phyloP scores from a whole-genome alignment of 2,888 invertebrate genomes.

The Pseudococcus viburni region DNA sequence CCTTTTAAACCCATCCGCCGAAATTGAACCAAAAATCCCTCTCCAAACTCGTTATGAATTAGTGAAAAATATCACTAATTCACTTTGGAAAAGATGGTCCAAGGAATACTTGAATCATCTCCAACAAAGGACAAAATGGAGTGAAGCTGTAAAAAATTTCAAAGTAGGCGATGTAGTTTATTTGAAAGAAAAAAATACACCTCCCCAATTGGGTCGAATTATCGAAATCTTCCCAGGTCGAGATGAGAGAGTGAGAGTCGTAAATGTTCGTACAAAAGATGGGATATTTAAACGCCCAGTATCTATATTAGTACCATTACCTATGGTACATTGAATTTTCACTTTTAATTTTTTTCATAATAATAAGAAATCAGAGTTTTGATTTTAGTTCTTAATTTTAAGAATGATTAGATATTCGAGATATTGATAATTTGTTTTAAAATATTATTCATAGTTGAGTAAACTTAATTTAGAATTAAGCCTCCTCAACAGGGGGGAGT shows the following conservation, averaged over 20 bases:
- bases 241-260: background rate
- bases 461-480: too few relatives aligned
- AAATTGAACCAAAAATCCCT: background rate
- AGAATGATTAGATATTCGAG: too few relatives aligned
- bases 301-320: background rate
- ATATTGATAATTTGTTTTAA: too few relatives aligned
- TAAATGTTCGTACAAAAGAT: background rate
- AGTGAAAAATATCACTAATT: background rate
- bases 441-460: too few relatives aligned
- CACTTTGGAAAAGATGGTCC: background rate
- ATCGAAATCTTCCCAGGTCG: background rate
- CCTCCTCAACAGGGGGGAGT: too few relatives aligned
- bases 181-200: background rate
- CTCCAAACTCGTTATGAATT: background rate
- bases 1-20: background rate
- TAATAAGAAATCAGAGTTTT: too few relatives aligned
- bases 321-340: background rate
- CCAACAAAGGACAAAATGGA: background rate
- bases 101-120: background rate
- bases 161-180: background rate
- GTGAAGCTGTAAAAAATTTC: background rate
- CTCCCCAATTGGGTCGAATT: background rate
- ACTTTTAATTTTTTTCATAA: too few relatives aligned
- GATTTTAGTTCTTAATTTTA: too few relatives aligned
- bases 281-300: background rate